Percentiles rank a stretch among this genome's conserved stretches.
These are phyloP conservation scores for Chaetodon trifasciatus DNA, from an alignment of 2,797 vertebrate genomes.

Conservation along the genomic window DNA sequence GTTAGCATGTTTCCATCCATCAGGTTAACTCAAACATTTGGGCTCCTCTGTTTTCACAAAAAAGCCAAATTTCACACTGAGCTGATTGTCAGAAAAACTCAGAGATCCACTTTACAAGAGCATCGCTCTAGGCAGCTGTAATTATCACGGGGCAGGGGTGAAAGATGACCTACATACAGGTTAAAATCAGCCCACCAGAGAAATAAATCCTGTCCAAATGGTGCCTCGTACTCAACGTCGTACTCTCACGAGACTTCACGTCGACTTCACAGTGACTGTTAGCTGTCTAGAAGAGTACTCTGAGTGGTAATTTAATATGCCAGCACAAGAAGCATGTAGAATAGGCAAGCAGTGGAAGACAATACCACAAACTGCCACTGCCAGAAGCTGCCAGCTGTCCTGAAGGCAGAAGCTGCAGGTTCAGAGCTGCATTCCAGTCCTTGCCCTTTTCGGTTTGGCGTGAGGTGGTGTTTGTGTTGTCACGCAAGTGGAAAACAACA, in stretches of 20 bases:
- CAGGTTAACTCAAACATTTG: too few species aligned
- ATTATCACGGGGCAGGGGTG: background rate
- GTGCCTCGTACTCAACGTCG: background rate
- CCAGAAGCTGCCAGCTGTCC: slow-evolving; percentile 79
- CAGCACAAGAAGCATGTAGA: slow-evolving; percentile 31
- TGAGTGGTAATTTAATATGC: slow-evolving; percentile 23
- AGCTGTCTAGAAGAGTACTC: slow-evolving; percentile 24
- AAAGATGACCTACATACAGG: background rate
- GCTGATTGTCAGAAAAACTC: too few species aligned
- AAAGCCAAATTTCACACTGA: too few species aligned
- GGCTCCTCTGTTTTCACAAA: too few species aligned
- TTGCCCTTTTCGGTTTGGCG: slow-evolving; percentile 25
- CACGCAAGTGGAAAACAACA: slow-evolving; percentile 28
- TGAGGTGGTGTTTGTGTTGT: slow-evolving; percentile 29
- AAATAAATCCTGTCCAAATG: slow-evolving; percentile 10
- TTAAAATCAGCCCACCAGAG: background rate
- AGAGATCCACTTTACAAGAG: too few species aligned
- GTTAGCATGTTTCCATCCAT: too few species aligned
- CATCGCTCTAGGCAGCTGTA: too few species aligned
- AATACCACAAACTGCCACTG: slow-evolving; percentile 50
- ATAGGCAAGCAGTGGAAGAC: slow-evolving; percentile 26
- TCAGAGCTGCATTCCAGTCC: background rate
- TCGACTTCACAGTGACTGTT: slow-evolving; percentile 56
- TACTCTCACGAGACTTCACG: background rate
- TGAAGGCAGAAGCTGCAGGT: slow-evolving; percentile 13